phyloP scores from a whole-genome alignment of 2,888 invertebrate species.

The Apodemia mormo region DNA sequence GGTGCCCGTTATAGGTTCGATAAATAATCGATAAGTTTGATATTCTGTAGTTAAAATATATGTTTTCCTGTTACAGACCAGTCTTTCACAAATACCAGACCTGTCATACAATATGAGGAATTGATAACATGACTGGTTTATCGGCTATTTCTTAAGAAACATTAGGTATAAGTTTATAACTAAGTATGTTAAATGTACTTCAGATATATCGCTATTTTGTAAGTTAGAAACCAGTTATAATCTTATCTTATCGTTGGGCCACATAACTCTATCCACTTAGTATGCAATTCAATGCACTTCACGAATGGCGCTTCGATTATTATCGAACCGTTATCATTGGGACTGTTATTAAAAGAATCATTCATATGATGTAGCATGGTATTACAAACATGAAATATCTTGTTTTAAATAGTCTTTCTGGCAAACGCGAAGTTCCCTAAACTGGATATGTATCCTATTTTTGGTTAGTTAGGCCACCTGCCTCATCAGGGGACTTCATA shows the following conservation, averaged over 20 bases:
- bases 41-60: not conserved
- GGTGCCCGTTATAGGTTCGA: too few species aligned
- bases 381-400: not conserved
- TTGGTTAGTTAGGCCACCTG: too few species aligned
- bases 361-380: slow-evolving; percentile 17
- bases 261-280: slow-evolving; percentile 8
- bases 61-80: not conserved
- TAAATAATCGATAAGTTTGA: not conserved
- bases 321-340: slow-evolving; percentile 34
- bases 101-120: not conserved
- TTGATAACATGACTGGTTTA: slow-evolving; percentile 4
- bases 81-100: slow-evolving; percentile 6
- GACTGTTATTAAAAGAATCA: slow-evolving; percentile 34
- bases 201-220: not conserved
- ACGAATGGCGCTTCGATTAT: slow-evolving; percentile 28
- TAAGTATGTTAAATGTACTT: not conserved
- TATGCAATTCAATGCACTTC: slow-evolving; percentile 26
- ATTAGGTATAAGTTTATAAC: not conserved
- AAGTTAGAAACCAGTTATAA: slow-evolving; percentile 1
- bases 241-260: slow-evolving; percentile 2
- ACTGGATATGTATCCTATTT: too few species aligned
- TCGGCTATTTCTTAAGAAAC: not conserved
- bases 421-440: too few species aligned
- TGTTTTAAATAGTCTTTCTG: too few species aligned
- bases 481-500: too few species aligned